Evolutionary conservation across 2,888 invertebrate species (phyloP), one percentile per base, ranked within the genome.

Genomic region (Drosophila atripex): DNA sequence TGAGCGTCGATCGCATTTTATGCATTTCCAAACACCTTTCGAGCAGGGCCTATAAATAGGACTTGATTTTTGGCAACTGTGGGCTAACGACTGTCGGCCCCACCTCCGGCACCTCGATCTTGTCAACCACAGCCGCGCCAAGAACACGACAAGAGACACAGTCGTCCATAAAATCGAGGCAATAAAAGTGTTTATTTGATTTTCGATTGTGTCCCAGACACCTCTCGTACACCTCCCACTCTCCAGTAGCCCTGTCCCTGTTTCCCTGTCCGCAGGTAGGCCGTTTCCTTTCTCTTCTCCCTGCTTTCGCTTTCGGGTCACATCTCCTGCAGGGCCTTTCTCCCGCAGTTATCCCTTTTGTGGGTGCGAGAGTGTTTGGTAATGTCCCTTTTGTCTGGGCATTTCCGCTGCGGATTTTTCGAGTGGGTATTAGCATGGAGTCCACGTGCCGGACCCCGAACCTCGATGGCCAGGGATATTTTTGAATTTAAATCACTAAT

Each of bases 171-270:
- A 73, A 69, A 52, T 41, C 45, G 30, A 63, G 66, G 63, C 55
- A 71, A 61, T 86, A 86, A 86, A 85, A 74, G 76, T 88, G 84
- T 86, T 86, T 79, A 82, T 80, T 83, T 60, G 82, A 71, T 71
- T 73, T 72, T 58, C 63, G 69, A 82, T 82, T 71, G 57, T 72
- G 69, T 58, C 57, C 64, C 18, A 69, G 61, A 77, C 83, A 85
- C 65, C 66, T 53, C 30, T 35, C 39, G 60, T 46, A 47, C 46
- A 14, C 4, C 9, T 43, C 14, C 16, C 11, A 16, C 18, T 4
- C 43, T 25, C 9, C 28, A 35, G 58, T 47, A 49, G 59, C 52
- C 38, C 35, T n/a, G n/a, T n/a, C n/a, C n/a, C n/a, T n/a, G 8
- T 14, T 35, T 14, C 57, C 23, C 32, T 11, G 23, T 21, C 5